Conservation (phyloP, 2,797 vertebrate genomes). For the Pangasius macronema region DNA sequence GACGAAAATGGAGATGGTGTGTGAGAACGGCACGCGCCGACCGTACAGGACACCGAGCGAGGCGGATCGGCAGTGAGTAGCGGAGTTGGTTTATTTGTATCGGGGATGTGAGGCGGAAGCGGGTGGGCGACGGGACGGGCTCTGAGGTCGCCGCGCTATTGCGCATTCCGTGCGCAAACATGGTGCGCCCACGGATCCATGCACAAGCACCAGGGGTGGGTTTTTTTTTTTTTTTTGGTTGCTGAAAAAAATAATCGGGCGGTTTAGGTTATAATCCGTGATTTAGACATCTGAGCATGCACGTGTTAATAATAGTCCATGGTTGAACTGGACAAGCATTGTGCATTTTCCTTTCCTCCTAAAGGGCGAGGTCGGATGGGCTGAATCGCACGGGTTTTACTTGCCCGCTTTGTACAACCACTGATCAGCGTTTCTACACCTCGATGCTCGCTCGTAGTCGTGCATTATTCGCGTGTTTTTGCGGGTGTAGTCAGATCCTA, state of each 20-base stretch:
- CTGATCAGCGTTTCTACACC: not conserved
- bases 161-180: constrained; percentile 39
- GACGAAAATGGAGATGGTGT: constrained; percentile 76
- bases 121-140: constrained; percentile 39
- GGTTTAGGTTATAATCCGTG: not conserved
- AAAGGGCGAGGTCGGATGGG: constrained; percentile 37
- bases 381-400: not conserved
- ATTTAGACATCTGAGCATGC: not conserved
- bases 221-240: not conserved
- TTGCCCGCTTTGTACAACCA: not conserved
- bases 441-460: not conserved
- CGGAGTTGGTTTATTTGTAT: constrained; percentile 52
- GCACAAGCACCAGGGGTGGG: not conserved
- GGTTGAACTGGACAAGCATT: not conserved
- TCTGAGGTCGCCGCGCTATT: constrained; percentile 27
- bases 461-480: not conserved
- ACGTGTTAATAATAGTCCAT: constrained; percentile 8
- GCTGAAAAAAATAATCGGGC: not conserved
- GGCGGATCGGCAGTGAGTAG: constrained; percentile 79
- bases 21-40: constrained; percentile 72
- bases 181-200: not conserved
- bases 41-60: constrained; percentile 76
- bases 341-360: constrained; percentile 10
- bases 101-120: constrained; percentile 19
- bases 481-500: constrained; percentile 19